Percentiles rank a stretch among this genome's conserved stretches.
Conservation (phyloP, 2,888 invertebrate species). For the Monopis laevigella region DNA sequence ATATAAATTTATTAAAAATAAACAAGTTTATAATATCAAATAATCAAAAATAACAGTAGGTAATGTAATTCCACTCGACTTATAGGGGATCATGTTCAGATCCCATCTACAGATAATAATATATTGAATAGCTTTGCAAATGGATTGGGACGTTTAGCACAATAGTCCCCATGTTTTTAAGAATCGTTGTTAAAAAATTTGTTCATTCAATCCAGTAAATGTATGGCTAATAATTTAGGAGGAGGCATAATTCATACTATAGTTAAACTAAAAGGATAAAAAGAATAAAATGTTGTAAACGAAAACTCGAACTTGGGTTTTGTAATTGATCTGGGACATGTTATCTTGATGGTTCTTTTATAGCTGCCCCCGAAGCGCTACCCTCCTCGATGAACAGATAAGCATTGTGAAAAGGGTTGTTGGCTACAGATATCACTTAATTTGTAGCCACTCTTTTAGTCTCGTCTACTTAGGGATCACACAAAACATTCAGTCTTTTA, state of each 20-base stretch:
- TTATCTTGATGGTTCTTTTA: constrained; percentile 63
- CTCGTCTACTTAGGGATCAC: constrained; percentile 46
- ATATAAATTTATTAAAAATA: neutral
- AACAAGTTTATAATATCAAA: neutral
- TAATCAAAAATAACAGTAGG: neutral
- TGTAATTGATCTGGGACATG: constrained; percentile 64
- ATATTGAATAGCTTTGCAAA: constrained; percentile 24
- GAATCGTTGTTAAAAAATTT: constrained; percentile 9
- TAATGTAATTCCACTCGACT: constrained; percentile 26
- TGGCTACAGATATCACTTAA: constrained; percentile 65
- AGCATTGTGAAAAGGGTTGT: constrained; percentile 63
- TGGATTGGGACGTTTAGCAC: neutral
- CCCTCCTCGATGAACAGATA: constrained; percentile 56
- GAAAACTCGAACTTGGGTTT: constrained; percentile 49
- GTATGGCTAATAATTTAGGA: neutral
- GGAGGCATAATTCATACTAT: too few relatives aligned
- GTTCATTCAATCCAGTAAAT: too few relatives aligned
- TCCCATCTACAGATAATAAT: constrained; percentile 47
- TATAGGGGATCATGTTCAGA: constrained; percentile 49
- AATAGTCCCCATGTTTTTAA: constrained; percentile 35
- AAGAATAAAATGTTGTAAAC: constrained; percentile 37
- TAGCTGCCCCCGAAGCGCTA: constrained; percentile 56
- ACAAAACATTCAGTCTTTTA: constrained; percentile 28
- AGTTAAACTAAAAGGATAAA: constrained; percentile 4
- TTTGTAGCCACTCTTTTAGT: constrained; percentile 61